A percentile compares a stretch with the other conserved stretches of the same genome.
Conservation (phyloP, 30 jellyfish, hydroid and myxozoan species). For the Turritopsis dohrnii region DNA sequence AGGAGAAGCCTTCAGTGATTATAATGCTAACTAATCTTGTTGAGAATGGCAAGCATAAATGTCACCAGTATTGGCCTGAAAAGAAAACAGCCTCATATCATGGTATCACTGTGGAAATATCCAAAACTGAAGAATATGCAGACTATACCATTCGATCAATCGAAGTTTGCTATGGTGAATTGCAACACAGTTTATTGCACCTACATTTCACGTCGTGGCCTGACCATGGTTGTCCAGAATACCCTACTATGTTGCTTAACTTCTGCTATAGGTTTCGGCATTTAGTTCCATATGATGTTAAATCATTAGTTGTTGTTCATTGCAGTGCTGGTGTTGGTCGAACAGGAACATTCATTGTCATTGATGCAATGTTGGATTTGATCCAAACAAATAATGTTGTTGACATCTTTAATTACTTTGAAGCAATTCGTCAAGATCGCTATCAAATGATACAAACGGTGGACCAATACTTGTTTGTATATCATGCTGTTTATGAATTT, state of each 20-base stretch:
- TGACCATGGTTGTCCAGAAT: slow-evolving; percentile 87
- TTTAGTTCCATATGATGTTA: slow-evolving; percentile 47
- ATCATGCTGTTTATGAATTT: slow-evolving; percentile 26
- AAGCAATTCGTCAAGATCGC: slow-evolving; percentile 73
- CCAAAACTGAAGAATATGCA: slow-evolving; percentile 64
- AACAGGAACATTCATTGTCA: slow-evolving; percentile 72
- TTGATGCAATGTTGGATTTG: slow-evolving; percentile 67
- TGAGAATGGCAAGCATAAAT: slow-evolving; percentile 36
- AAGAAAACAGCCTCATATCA: slow-evolving; percentile 45
- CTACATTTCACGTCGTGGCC: slow-evolving; percentile 94
- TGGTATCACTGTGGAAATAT: slow-evolving; percentile 49
- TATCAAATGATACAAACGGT: slow-evolving; percentile 87
- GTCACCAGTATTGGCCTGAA: slow-evolving; percentile 92
- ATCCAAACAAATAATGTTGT: slow-evolving; percentile 42
- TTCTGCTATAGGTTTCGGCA: slow-evolving; percentile 77
- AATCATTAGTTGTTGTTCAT: slow-evolving; percentile 68
- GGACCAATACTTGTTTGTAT: slow-evolving; percentile 31
- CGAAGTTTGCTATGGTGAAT: background rate
- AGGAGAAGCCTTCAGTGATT: slow-evolving; percentile 10
- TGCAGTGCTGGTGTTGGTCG: slow-evolving; percentile 99
- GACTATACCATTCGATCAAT: slow-evolving; percentile 64
- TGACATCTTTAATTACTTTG: slow-evolving; percentile 81
- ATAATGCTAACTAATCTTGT: slow-evolving; percentile 8
- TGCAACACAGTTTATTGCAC: background rate
- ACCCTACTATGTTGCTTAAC: slow-evolving; percentile 72